Conservation (phyloP, 2,113 vertebrate species). For the Cryptomyrus ogoouensis region DNA sequence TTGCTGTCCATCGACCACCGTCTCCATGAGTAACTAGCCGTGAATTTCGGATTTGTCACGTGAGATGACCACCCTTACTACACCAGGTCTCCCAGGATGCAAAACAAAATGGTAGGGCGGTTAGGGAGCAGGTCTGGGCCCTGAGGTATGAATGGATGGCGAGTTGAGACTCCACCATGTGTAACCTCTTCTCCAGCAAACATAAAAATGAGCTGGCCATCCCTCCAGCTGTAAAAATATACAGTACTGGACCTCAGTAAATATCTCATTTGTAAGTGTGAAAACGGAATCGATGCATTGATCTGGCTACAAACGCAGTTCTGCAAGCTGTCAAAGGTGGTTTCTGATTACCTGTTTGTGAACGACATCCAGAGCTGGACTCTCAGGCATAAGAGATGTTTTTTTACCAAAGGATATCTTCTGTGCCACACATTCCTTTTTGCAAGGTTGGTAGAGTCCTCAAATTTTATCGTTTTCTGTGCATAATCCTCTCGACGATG, state of each 20-base stretch:
- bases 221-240: background rate
- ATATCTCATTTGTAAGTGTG: background rate
- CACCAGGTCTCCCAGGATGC: background rate
- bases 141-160: background rate
- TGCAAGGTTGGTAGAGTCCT: background rate
- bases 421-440: background rate
- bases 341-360: background rate
- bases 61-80: background rate
- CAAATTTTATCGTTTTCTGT: background rate
- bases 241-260: background rate
- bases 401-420: background rate
- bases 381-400: background rate
- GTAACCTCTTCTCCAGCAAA: background rate
- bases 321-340: background rate
- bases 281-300: background rate
- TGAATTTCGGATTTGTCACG: background rate
- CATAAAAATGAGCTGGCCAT: background rate
- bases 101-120: background rate
- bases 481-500: background rate
- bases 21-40: background rate
- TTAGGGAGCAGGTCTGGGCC: background rate
- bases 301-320: background rate
- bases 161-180: background rate
- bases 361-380: background rate
- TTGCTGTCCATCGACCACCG: background rate